Evolutionary conservation across 2,797 vertebrate genomes (phyloP).

Genomic region (Chaenodraco wilsoni): DNA sequence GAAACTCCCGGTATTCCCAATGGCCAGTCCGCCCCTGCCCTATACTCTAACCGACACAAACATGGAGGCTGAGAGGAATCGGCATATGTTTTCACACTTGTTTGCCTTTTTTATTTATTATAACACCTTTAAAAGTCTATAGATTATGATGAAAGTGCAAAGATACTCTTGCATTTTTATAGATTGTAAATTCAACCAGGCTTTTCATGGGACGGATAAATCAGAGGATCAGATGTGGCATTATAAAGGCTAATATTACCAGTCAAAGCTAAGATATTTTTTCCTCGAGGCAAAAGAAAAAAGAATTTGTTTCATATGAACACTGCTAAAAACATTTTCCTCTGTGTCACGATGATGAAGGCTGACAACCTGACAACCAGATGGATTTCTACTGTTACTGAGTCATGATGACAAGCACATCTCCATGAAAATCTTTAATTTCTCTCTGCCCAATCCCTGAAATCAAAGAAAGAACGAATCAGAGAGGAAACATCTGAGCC

Average conservation of each 20-base stretch:
- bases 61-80: constrained; percentile 6
- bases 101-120: constrained; percentile 13
- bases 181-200: not conserved
- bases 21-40: too few relatives aligned
- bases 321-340: constrained; percentile 19
- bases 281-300: constrained; percentile 23
- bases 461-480: constrained; percentile 30
- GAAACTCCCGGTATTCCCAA: too few relatives aligned
- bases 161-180: not conserved
- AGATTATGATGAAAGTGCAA: not conserved
- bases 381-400: constrained; percentile 12
- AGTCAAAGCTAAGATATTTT: constrained; percentile 10
- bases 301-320: constrained; percentile 29
- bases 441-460: not conserved
- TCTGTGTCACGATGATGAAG: constrained; percentile 17
- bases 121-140: not conserved
- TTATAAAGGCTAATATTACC: not conserved
- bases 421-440: constrained; percentile 20
- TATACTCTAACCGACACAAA: not conserved
- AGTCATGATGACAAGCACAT: constrained; percentile 39
- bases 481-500: constrained; percentile 8
- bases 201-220: not conserved
- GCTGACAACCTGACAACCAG: constrained; percentile 5
- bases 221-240: constrained; percentile 3
- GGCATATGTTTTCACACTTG: constrained; percentile 8